A percentile compares a stretch with the other conserved stretches of the same genome.
phyloP scores from a whole-genome alignment of 2,888 invertebrate genomes.

The Macaria notata region DNA sequence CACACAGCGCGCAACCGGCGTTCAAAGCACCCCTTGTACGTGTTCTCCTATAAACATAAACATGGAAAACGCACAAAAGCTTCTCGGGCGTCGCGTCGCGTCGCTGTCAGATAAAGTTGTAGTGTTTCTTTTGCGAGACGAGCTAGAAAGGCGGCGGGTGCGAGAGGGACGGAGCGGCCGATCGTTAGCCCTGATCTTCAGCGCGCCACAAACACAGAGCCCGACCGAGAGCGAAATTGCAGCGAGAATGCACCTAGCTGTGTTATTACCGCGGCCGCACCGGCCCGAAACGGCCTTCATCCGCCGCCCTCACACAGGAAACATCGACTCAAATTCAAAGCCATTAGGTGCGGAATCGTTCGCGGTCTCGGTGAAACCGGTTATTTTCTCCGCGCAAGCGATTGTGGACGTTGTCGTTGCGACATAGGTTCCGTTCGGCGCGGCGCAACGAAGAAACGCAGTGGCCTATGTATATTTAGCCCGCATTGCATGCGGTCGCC shows the following conservation, averaged over 20 bases:
- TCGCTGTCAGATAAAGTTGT: constrained; percentile 80
- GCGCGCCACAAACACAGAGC: constrained; percentile 82
- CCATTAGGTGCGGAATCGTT: constrained; percentile 50
- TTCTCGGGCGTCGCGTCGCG: constrained; percentile 75
- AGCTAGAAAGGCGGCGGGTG: constrained; percentile 47
- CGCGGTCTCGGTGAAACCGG: constrained; percentile 55
- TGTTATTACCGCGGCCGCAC: constrained; percentile 71
- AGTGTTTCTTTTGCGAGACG: constrained; percentile 77
- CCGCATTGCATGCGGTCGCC: constrained; percentile 74
- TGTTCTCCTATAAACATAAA: constrained; percentile 80
- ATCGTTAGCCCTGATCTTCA: constrained; percentile 83
- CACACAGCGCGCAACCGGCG: constrained; percentile 62
- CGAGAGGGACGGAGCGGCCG: constrained; percentile 68
- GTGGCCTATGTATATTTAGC: constrained; percentile 76
- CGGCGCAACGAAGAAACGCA: constrained; percentile 57
- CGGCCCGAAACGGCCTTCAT: constrained; percentile 68
- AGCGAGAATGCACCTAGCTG: constrained; percentile 81
- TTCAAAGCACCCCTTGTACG: constrained; percentile 78
- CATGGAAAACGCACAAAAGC: constrained; percentile 82
- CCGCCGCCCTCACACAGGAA: constrained; percentile 39
- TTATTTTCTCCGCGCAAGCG: constrained; percentile 70
- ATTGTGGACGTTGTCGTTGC: constrained; percentile 73
- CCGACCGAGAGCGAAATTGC: constrained; percentile 83
- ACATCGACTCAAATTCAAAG: constrained; percentile 44
- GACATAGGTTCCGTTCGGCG: constrained; percentile 71